Evolutionary conservation across 2,888 invertebrate genomes (phyloP).

Genomic region (Steinernema carpocapsae): DNA sequence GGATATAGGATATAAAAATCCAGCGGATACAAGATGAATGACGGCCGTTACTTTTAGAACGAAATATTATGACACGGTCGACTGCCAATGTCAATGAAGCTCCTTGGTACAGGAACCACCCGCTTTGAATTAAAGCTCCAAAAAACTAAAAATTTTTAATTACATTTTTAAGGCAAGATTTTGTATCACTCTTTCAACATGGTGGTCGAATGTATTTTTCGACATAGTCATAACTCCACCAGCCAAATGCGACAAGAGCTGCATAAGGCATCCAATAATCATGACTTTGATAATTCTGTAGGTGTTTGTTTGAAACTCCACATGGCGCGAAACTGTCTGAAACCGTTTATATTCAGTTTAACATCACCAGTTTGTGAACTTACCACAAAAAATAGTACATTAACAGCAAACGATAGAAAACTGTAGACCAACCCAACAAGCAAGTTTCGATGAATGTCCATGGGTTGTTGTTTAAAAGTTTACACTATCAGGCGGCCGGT

Average conservation of each 20-base stretch:
- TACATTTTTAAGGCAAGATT: neutral
- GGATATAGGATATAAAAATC: neutral
- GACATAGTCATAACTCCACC: neutral
- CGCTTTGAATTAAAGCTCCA: neutral
- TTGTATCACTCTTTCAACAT: neutral
- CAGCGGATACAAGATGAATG: neutral
- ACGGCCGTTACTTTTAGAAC: neutral
- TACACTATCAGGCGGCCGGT: no score
- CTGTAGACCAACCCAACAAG: neutral
- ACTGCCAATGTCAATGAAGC: neutral
- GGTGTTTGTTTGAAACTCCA: neutral
- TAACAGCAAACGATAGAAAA: neutral
- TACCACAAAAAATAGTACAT: neutral
- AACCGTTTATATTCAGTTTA: no score
- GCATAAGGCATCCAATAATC: neutral
- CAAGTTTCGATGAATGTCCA: no score
- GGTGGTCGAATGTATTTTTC: neutral
- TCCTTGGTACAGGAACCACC: neutral
- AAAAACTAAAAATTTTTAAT: neutral
- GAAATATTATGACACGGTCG: neutral
- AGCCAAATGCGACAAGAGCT: neutral
- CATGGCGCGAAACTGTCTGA: neutral
- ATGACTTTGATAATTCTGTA: slow-evolving; percentile 10
- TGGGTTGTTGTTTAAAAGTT: no score
- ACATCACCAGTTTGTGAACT: no score